Conservation (phyloP, 2,888 invertebrate species). For the Sussaba pulchella region DNA sequence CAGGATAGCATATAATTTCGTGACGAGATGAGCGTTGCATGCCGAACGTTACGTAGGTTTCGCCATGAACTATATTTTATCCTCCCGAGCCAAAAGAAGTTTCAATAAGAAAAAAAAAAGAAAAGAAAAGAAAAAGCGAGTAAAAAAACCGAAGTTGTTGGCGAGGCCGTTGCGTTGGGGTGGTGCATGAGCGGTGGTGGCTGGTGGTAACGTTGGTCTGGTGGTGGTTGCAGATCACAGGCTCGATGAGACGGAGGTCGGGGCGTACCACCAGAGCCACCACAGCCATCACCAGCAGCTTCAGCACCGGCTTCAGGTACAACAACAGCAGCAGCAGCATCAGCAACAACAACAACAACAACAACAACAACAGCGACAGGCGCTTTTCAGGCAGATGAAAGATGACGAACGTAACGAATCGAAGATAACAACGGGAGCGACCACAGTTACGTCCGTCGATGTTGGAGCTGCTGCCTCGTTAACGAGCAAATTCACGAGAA, state of each 20-base stretch:
- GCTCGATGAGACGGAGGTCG: constrained; percentile 81
- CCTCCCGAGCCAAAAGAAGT: no score
- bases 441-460: neutral
- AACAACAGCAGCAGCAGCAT: constrained; percentile 65
- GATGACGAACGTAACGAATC: constrained; percentile 68
- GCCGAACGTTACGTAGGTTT: no score
- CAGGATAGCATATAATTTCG: no score
- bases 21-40: no score
- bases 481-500: constrained; percentile 82
- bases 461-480: constrained; percentile 48
- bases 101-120: constrained; percentile 35
- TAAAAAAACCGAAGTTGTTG: constrained; percentile 15
- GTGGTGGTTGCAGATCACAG: constrained; percentile 85
- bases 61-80: no score
- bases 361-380: no score
- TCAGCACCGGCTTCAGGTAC: constrained; percentile 77
- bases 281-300: constrained; percentile 80
- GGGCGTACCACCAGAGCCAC: constrained; percentile 83
- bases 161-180: constrained; percentile 66
- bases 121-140: constrained; percentile 19
- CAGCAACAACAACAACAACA: constrained; percentile 63
- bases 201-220: constrained; percentile 84
- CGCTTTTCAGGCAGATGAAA: constrained; percentile 64
- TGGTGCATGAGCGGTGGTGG: constrained; percentile 79
- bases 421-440: constrained; percentile 63